phyloP scores from a whole-genome alignment of 2,797 vertebrate genomes.

The Chlorospingus semifuscus region DNA sequence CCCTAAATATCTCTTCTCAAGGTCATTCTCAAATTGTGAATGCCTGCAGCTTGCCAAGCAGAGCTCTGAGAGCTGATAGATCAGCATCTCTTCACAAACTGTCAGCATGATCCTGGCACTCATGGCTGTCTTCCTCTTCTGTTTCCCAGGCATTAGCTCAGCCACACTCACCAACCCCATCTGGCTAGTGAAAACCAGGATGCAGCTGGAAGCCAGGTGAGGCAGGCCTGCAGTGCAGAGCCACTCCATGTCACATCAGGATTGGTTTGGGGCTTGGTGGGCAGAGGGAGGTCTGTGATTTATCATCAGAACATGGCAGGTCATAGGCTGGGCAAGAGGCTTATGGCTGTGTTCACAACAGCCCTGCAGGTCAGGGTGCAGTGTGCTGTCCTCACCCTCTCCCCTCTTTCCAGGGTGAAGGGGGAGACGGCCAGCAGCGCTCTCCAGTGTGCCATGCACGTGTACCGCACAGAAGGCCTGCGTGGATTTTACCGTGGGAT shows the following conservation, averaged over 20 bases:
- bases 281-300: not conserved
- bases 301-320: not conserved
- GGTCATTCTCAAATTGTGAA: not conserved
- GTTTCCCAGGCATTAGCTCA: slow-evolving; percentile 40
- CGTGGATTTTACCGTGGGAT: slow-evolving; percentile 69
- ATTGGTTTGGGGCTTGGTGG: not conserved
- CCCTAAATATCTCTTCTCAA: not conserved
- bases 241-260: accelerated
- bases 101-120: not conserved
- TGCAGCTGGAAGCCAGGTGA: slow-evolving; percentile 71
- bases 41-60: not conserved
- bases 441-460: slow-evolving; percentile 45
- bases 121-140: not conserved
- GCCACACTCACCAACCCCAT: slow-evolving; percentile 65
- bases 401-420: slow-evolving; percentile 13
- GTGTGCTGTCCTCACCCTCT: not conserved
- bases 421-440: not conserved
- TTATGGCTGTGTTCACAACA: not conserved
- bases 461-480: slow-evolving; percentile 63
- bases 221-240: not conserved
- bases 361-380: not conserved
- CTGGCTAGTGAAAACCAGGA: slow-evolving; percentile 72
- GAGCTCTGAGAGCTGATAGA: not conserved
- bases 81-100: not conserved
- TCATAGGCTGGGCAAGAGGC: not conserved